These are phyloP conservation scores for Syngnathus acus DNA, from an alignment of 2,797 vertebrate genomes.

Conservation along the genomic window DNA sequence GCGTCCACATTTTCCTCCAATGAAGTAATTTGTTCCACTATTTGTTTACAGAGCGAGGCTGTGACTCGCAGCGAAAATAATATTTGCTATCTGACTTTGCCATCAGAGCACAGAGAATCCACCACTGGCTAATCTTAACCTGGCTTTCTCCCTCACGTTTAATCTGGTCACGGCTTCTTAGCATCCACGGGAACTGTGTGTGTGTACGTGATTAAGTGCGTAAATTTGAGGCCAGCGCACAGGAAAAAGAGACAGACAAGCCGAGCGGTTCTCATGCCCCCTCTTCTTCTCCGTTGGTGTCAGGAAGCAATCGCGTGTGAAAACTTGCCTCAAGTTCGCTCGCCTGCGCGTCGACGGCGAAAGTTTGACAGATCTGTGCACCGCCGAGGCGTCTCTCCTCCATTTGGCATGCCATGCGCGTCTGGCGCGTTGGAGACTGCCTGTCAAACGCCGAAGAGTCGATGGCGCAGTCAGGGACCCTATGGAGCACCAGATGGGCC, in stretches of 20 bases:
- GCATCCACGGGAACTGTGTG: constrained; percentile 31
- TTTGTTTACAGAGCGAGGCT: constrained; percentile 66
- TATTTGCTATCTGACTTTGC: constrained; percentile 57
- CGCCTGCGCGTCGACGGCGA: constrained; percentile 80
- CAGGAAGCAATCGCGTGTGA: constrained; percentile 83
- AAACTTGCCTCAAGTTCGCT: constrained; percentile 75
- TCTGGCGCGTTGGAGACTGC: constrained; percentile 99
- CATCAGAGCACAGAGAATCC: constrained; percentile 58
- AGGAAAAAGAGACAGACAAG: constrained; percentile 51
- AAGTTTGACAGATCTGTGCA: constrained; percentile 97
- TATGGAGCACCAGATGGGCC: constrained; percentile 99
- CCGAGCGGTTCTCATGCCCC: constrained; percentile 59
- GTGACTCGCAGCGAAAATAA: constrained; percentile 62
- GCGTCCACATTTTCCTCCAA: constrained; percentile 64
- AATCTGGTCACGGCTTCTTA: constrained; percentile 68
- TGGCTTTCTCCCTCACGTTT: constrained; percentile 65
- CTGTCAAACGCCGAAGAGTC: constrained; percentile 99
- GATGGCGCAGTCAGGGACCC: constrained; percentile 98
- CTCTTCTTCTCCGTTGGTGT: constrained; percentile 49
- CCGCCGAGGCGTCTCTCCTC: constrained; percentile 90
- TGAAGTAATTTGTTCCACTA: constrained; percentile 67
- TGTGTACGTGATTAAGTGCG: constrained; percentile 15
- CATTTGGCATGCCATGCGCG: constrained; percentile 96
- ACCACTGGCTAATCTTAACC: constrained; percentile 65
- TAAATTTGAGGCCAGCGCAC: constrained; percentile 35